Evolutionary conservation across 2,888 invertebrate species (phyloP).

Genomic region (Stenolophus ochropezus): DNA sequence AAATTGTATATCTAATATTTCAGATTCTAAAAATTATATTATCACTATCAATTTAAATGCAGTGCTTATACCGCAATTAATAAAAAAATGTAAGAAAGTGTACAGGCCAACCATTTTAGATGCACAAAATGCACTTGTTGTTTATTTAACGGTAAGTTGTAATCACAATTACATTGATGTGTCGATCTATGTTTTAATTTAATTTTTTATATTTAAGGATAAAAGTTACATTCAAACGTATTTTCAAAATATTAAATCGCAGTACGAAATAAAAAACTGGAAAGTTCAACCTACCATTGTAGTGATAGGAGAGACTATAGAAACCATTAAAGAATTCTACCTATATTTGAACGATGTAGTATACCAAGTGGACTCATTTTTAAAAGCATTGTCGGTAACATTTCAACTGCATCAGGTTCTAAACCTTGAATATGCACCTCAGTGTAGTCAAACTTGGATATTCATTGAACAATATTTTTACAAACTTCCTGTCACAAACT

Average conservation of each 20-base stretch:
- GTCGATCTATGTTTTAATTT: not conserved
- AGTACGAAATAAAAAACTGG: not conserved
- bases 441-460: not conserved
- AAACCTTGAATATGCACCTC: not conserved
- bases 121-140: not conserved
- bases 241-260: not conserved
- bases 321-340: not conserved
- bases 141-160: not conserved
- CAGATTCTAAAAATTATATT: conserved; percentile 5
- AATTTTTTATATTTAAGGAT: conserved; percentile 8
- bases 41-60: not conserved
- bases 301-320: not conserved
- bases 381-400: not conserved
- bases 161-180: not conserved
- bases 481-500: not conserved
- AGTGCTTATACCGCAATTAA: not conserved
- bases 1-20: not conserved
- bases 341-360: not conserved
- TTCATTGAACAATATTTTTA: conserved; percentile 13
- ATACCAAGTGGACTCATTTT: not conserved
- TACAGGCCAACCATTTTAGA: not conserved
- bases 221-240: conserved; percentile 1
- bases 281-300: not conserved
- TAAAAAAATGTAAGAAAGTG: not conserved
- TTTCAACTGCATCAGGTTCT: not conserved